These are phyloP conservation scores for Drosophila anomalipes DNA, from an alignment of 2,888 invertebrate genomes.

Conservation along the genomic window DNA sequence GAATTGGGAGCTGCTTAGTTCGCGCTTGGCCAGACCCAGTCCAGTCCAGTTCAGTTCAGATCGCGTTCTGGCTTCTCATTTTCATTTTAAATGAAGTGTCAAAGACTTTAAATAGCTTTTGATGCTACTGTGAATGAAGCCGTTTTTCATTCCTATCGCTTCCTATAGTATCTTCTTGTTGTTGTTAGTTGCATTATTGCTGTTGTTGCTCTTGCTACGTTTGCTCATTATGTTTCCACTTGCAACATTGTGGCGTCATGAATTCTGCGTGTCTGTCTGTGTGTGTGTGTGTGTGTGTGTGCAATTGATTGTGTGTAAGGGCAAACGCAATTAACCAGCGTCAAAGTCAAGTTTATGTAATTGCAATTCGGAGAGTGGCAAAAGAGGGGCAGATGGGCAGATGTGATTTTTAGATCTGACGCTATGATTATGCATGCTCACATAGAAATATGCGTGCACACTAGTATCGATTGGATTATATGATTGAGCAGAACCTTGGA, in stretches of 20 bases:
- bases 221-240: slow-evolving; percentile 11
- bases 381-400: not conserved
- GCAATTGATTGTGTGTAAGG: not conserved
- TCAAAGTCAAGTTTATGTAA: slow-evolving; percentile 50
- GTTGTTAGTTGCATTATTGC: slow-evolving; percentile 33
- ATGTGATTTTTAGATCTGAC: not conserved
- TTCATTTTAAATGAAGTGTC: slow-evolving; percentile 82
- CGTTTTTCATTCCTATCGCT: slow-evolving; percentile 63
- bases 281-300: not conserved
- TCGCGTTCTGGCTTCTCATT: slow-evolving; percentile 64
- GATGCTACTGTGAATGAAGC: slow-evolving; percentile 80
- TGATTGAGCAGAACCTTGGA: not conserved
- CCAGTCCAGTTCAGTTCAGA: not conserved
- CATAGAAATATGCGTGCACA: not conserved
- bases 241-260: slow-evolving; percentile 13
- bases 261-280: slow-evolving; percentile 1
- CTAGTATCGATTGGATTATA: not conserved
- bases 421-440: not conserved
- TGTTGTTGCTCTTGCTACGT: slow-evolving; percentile 19
- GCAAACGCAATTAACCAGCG: slow-evolving; percentile 41
- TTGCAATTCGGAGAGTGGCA: slow-evolving; percentile 3
- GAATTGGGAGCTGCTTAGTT: not conserved
- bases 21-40: slow-evolving; percentile 1
- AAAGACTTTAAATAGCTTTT: slow-evolving; percentile 82
- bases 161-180: slow-evolving; percentile 32